phyloP scores from a whole-genome alignment of 53 echinoderm and acorn worm species.

The Holothuria leucospilota region DNA sequence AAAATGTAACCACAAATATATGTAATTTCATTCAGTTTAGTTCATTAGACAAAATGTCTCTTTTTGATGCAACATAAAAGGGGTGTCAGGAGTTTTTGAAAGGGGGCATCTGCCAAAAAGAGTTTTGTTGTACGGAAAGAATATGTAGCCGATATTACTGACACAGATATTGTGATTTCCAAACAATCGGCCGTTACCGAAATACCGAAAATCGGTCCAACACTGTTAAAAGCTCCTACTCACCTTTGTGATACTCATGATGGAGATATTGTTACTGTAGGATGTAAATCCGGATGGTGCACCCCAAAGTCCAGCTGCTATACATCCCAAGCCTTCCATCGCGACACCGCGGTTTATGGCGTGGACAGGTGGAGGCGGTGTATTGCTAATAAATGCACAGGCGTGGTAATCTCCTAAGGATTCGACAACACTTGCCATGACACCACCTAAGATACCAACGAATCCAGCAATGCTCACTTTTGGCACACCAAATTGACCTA shows the following conservation, averaged over 20 bases:
- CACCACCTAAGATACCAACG: neutral
- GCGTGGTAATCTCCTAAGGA: constrained; percentile 36
- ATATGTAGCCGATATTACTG: too few relatives aligned
- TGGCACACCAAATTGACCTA: constrained; percentile 28
- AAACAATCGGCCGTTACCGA: too few relatives aligned
- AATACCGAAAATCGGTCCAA: neutral
- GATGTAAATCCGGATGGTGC: constrained; percentile 78
- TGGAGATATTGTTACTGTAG: constrained; percentile 79
- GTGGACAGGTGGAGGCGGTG: constrained; percentile 73
- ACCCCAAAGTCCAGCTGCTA: constrained; percentile 81
- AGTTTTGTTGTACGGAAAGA: too few relatives aligned
- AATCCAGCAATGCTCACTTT: constrained; percentile 2
- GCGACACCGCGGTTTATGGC: constrained; percentile 81
- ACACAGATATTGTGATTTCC: too few relatives aligned
- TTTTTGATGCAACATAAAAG: too few relatives aligned
- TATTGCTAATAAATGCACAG: constrained; percentile 10
- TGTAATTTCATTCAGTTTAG: too few relatives aligned
- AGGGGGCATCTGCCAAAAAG: too few relatives aligned
- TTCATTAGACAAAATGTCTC: too few relatives aligned
- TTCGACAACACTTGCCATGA: constrained; percentile 27
- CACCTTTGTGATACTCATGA: constrained; percentile 82
- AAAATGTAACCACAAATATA: too few relatives aligned
- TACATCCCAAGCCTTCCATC: constrained; percentile 78
- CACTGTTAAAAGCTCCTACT: neutral
- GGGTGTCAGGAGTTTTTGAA: too few relatives aligned